Percentiles rank a stretch among this genome's conserved stretches.
Conservation (phyloP, 1,140 invertebrate species). For the Aphis craccivora region DNA sequence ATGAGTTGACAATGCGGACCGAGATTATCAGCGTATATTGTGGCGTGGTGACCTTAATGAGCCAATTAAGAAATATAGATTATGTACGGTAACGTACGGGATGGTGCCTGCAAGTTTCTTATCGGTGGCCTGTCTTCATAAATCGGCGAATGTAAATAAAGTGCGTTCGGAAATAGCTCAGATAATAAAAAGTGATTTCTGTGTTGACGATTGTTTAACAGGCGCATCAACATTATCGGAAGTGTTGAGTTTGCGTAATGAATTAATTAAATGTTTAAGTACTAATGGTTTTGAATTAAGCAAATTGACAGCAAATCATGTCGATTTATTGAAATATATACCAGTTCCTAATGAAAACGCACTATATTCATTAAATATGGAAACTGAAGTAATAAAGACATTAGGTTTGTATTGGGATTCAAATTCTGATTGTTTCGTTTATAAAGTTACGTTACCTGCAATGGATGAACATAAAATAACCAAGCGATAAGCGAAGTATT, state of each 20-base stretch:
- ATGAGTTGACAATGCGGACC: constrained; percentile 59
- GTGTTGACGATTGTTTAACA: constrained; percentile 64
- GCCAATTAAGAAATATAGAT: constrained; percentile 61
- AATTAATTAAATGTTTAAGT: constrained; percentile 8
- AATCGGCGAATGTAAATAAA: constrained; percentile 60
- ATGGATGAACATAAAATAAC: too few species aligned
- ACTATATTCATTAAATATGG: too few species aligned
- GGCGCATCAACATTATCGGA: background rate
- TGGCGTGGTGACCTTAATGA: constrained; percentile 60
- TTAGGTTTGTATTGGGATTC: too few species aligned
- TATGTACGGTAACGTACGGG: constrained; percentile 64
- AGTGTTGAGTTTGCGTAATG: background rate
- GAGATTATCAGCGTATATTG: constrained; percentile 61
- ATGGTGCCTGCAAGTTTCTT: constrained; percentile 62
- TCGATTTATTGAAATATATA: too few species aligned
- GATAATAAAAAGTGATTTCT: constrained; percentile 63
- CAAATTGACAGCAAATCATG: constrained; percentile 39
- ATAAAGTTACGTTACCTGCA: too few species aligned
- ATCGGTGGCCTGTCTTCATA: constrained; percentile 62
- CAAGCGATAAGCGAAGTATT: too few species aligned
- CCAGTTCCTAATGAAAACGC: too few species aligned
- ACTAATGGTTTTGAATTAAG: constrained; percentile 37
- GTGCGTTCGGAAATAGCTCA: constrained; percentile 59
- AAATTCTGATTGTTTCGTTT: too few species aligned
- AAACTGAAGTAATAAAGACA: too few species aligned